Conservation (phyloP, 1,140 invertebrate genomes). For the Drosophila navojoa region DNA sequence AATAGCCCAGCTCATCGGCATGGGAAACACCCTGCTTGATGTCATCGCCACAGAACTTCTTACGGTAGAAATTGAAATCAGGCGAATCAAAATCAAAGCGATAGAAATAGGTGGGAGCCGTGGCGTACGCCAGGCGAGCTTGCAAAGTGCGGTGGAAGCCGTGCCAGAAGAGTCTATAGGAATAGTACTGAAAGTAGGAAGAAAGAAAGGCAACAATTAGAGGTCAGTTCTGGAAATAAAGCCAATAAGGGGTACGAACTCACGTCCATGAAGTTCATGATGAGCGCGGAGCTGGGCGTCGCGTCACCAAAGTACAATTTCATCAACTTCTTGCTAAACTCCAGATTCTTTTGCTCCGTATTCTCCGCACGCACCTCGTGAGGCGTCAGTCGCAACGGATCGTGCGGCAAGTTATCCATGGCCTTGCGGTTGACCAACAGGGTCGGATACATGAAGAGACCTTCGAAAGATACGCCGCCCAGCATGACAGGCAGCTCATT, state of each 20-base stretch:
- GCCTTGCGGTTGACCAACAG: constrained; percentile 46
- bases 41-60: constrained; percentile 75
- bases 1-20: constrained; percentile 87
- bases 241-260: constrained; percentile 16
- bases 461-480: constrained; percentile 81
- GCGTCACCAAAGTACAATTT: constrained; percentile 64
- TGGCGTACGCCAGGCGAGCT: constrained; percentile 73
- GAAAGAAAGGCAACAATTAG: background rate
- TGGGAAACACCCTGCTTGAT: constrained; percentile 84
- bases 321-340: constrained; percentile 43
- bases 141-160: constrained; percentile 78
- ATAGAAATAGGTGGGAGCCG: constrained; percentile 83
- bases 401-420: constrained; percentile 49
- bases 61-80: constrained; percentile 69
- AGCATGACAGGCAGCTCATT: constrained; percentile 80
- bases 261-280: constrained; percentile 67
- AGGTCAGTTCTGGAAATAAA: background rate
- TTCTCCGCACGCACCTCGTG: constrained; percentile 46
- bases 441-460: constrained; percentile 70
- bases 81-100: constrained; percentile 84
- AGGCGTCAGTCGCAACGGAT: constrained; percentile 51
- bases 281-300: constrained; percentile 31
- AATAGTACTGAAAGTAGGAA: constrained; percentile 59
- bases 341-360: constrained; percentile 35
- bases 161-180: constrained; percentile 83